These are phyloP conservation scores for Trachops cirrhosus DNA, from an alignment of 2,797 vertebrate genomes.

Conservation along the genomic window DNA sequence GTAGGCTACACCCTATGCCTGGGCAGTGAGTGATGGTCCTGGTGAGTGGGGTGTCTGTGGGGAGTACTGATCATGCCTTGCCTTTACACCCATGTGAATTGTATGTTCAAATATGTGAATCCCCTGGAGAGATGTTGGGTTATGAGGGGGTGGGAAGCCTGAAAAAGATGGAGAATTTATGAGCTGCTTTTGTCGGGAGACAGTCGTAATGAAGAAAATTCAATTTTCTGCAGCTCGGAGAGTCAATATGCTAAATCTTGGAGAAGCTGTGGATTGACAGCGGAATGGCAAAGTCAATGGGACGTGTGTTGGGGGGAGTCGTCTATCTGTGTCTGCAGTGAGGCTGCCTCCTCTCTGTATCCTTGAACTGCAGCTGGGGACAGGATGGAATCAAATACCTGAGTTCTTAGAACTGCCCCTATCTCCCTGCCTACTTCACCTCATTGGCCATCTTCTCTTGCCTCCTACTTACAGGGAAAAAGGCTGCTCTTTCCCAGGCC, in stretches of 20 bases:
- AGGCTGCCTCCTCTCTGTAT: slow-evolving; percentile 45
- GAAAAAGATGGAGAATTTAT: slow-evolving; percentile 77
- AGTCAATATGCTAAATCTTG: slow-evolving; percentile 79
- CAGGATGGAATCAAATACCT: background rate
- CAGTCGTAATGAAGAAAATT: slow-evolving; percentile 80
- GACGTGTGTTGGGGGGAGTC: slow-evolving; percentile 47
- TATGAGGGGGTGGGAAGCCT: slow-evolving; percentile 36
- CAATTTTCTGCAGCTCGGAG: slow-evolving; percentile 77
- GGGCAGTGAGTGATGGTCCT: background rate
- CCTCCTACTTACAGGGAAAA: background rate
- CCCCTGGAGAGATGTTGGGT: slow-evolving; percentile 42
- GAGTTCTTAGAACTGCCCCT: background rate
- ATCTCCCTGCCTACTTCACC: background rate
- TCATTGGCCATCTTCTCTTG: background rate
- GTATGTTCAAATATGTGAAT: slow-evolving; percentile 64
- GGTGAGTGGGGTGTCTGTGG: background rate
- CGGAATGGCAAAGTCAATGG: slow-evolving; percentile 77
- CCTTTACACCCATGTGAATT: slow-evolving; percentile 46
- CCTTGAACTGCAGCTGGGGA: slow-evolving; percentile 64
- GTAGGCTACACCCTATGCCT: background rate
- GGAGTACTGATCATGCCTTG: background rate
- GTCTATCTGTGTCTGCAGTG: slow-evolving; percentile 41
- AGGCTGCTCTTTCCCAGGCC: background rate
- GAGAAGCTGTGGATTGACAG: slow-evolving; percentile 73
- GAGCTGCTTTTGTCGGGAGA: slow-evolving; percentile 77